Evolutionary conservation across 2,797 vertebrate genomes (phyloP).

Genomic region (Anabacerthia variegaticeps): DNA sequence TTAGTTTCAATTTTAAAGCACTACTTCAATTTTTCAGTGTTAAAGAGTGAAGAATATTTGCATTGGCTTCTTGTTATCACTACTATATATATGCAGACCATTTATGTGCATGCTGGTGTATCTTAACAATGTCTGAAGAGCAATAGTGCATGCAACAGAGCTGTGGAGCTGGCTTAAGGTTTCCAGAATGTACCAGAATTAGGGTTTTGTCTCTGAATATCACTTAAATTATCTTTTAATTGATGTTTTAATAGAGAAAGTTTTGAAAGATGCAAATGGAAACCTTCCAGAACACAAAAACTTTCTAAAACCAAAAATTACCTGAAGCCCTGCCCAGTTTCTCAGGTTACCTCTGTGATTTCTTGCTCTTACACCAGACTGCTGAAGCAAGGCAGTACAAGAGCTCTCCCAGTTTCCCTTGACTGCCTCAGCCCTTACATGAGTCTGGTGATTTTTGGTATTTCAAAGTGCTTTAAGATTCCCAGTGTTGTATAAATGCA

Average conservation of each 20-base stretch:
- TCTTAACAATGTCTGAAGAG: neutral
- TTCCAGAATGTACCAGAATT: neutral
- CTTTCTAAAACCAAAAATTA: neutral
- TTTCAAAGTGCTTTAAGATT: neutral
- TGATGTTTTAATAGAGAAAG: neutral
- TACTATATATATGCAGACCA: neutral
- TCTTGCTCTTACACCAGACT: neutral
- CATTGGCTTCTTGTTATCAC: neutral
- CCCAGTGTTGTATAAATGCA: neutral
- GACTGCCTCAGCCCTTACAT: neutral
- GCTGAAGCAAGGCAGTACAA: neutral
- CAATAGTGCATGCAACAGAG: neutral
- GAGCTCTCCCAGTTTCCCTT: neutral
- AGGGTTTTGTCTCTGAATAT: neutral
- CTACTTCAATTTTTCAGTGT: neutral
- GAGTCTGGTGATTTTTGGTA: neutral
- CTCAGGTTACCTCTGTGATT: neutral
- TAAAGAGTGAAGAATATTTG: neutral
- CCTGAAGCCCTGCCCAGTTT: neutral
- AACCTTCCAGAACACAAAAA: neutral
- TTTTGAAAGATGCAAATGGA: neutral
- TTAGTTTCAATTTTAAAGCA: neutral
- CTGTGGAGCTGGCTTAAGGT: neutral
- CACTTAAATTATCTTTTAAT: neutral
- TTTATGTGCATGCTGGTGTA: rapidly evolving